These are phyloP conservation scores for Parazoanthus atlanticus DNA, from an alignment of 92 coral and sea anemone species.

Conservation along the genomic window DNA sequence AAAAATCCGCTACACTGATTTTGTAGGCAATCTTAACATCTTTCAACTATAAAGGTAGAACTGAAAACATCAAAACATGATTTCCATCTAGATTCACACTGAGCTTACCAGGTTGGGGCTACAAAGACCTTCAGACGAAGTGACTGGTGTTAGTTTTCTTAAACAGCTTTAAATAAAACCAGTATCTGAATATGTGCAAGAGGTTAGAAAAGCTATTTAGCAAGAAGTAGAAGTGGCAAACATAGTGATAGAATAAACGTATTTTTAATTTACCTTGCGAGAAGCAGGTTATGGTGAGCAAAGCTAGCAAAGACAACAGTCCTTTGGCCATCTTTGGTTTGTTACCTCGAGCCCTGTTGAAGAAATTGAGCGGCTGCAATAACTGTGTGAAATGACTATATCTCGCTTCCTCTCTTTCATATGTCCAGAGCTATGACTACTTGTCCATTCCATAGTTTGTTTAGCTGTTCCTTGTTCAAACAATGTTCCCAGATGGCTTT, in stretches of 20 bases:
- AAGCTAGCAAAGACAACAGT: not conserved
- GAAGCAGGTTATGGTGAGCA: not conserved
- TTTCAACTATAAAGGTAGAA: no score
- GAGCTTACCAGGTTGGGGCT: no score
- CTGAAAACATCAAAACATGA: no score
- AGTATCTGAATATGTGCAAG: not conserved
- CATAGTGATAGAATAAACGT: not conserved
- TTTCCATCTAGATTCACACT: no score
- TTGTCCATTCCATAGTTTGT: not conserved
- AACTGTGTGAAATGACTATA: not conserved
- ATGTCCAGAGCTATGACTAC: not conserved
- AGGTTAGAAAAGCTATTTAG: not conserved
- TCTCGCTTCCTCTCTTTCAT: not conserved
- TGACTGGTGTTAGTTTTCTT: no score
- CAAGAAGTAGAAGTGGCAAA: not conserved
- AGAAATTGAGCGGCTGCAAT: not conserved
- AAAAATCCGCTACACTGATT: no score
- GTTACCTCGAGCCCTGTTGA: not conserved
- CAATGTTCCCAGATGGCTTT: slow-evolving; percentile 9
- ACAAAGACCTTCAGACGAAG: no score
- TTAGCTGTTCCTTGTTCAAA: slow-evolving; percentile 22
- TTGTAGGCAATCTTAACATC: no score
- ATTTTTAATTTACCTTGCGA: not conserved
- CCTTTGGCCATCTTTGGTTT: not conserved
- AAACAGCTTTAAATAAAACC: no score